phyloP scores from a whole-genome alignment of 2,888 invertebrate species.

The Pseudeuparius sepicola region DNA sequence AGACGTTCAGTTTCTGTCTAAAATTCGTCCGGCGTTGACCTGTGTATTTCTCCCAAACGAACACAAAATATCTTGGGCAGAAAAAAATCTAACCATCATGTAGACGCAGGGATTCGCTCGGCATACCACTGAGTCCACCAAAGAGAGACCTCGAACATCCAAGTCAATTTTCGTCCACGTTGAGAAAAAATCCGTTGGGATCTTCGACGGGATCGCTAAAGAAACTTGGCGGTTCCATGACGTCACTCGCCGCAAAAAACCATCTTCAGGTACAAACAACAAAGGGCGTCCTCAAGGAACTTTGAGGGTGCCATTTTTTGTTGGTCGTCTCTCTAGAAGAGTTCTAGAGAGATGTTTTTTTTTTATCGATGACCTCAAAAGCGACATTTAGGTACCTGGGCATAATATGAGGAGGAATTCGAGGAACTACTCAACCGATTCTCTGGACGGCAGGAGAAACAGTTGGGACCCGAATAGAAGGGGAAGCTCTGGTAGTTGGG shows the following conservation, averaged over 20 bases:
- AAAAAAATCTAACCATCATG: no score
- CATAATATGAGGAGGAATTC: constrained; percentile 45
- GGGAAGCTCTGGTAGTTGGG: constrained; percentile 53
- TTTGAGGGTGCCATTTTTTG: no score
- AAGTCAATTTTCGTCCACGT: constrained; percentile 57
- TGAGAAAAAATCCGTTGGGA: constrained; percentile 45
- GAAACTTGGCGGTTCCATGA: constrained; percentile 34
- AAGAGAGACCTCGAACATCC: constrained; percentile 56
- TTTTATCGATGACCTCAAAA: no score
- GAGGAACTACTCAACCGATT: constrained; percentile 56
- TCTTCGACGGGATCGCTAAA: constrained; percentile 32
- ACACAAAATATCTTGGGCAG: no score
- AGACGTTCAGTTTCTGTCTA: no score
- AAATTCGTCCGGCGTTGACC: no score
- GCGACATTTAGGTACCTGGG: constrained; percentile 41
- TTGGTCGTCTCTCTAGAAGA: no score
- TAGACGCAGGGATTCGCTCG: constrained; percentile 55
- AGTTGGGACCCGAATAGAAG: constrained; percentile 60
- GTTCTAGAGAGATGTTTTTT: no score
- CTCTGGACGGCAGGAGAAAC: constrained; percentile 56
- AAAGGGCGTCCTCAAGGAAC: no score
- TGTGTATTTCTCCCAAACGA: no score
- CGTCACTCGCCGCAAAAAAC: constrained; percentile 28
- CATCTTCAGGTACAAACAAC: constrained; percentile 38
- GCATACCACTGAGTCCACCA: constrained; percentile 47